Base-by-base conservation (phyloP, 1,140 invertebrate species). In the Eriosoma lanigerum region DNA sequence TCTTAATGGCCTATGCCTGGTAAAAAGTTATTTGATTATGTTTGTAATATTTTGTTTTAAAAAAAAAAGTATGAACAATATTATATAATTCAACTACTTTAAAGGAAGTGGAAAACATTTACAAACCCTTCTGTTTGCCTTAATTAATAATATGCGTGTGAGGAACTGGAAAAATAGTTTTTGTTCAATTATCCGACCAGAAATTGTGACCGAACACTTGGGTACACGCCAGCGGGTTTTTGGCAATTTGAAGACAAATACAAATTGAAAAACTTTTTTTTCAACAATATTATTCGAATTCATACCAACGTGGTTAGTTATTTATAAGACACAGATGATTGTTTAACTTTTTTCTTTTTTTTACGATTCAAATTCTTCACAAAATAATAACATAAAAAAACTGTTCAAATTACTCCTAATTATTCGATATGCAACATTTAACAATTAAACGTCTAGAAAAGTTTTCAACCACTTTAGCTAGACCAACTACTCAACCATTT, bases 191-290 rank as follows among this genome's bases (percentile, higher is more conserved):
- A 52, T 52, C 19, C 17, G 3, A 26, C 66, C 24, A 29, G 24
- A 21, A 50, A 50, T 50, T 50, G 24, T 21, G 68, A 46, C 17
- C 48, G 24, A 29, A 52, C 44, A 68, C 5, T 72, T 72, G 68
- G 68, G 26, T 29, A 29, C 50, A 50, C 24, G 68, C 68, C 68
- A 72, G 26, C 48, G 46, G 24, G 17, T 72, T 52, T 32, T 72
- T 72, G 46, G 46, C 66, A 70, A 70, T 70, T 70, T 72, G 46
- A 29, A 29, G 19, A 52, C 21, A 52, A 26, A 29, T 52, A 72
- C 29, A 72, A 70, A 72, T 52, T 72, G 48, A 52, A 72, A 72
- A 72, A 72, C 48, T 52, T 72, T 54, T 54, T 54, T 72, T 72
- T 72, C 17, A 17, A 72, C 68, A 29, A 52, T 72, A 52, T 72